These are phyloP conservation scores for Carterocephalus palaemon DNA, from an alignment of 2,888 invertebrate genomes.

Conservation along the genomic window DNA sequence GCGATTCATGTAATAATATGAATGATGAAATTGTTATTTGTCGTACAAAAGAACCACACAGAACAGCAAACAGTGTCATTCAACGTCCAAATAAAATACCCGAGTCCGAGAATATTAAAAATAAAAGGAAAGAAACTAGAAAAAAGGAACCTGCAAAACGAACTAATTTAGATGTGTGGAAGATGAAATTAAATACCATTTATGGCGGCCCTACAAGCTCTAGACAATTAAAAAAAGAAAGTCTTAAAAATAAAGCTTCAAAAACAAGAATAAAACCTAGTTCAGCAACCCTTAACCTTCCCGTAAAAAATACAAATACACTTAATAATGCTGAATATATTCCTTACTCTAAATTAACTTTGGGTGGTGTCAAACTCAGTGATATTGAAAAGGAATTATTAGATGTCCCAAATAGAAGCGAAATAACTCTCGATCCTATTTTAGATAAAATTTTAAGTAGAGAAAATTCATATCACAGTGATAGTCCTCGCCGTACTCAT, in stretches of 20 bases:
- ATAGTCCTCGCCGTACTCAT: conserved; percentile 40
- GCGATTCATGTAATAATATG: conserved; percentile 54
- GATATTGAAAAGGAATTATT: conserved; percentile 67
- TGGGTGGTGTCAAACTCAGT: conserved; percentile 64
- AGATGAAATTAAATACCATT: conserved; percentile 55
- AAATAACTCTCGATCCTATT: conserved; percentile 59
- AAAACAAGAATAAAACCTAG: background rate
- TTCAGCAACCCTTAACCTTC: background rate
- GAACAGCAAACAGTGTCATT: conserved; percentile 30
- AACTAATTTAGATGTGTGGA: conserved; percentile 59
- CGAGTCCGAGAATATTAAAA: conserved; percentile 13
- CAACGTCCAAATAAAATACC: conserved; percentile 1
- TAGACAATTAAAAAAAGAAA: conserved; percentile 37
- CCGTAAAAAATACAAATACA: conserved; percentile 1
- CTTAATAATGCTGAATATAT: conserved; percentile 64
- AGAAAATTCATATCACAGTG: conserved; percentile 56
- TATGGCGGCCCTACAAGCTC: conserved; percentile 47
- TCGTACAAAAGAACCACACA: conserved; percentile 38
- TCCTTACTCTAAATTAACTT: conserved; percentile 68
- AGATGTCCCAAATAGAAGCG: conserved; percentile 50
- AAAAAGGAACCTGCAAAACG: conserved; percentile 39
- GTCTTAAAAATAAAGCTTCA: conserved; percentile 14
- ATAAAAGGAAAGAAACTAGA: conserved; percentile 21
- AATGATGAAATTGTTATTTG: conserved; percentile 46
- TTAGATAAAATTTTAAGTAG: conserved; percentile 62